Evolutionary conservation across 2,113 vertebrate genomes (phyloP).

Genomic region (Hipposideros armiger): DNA sequence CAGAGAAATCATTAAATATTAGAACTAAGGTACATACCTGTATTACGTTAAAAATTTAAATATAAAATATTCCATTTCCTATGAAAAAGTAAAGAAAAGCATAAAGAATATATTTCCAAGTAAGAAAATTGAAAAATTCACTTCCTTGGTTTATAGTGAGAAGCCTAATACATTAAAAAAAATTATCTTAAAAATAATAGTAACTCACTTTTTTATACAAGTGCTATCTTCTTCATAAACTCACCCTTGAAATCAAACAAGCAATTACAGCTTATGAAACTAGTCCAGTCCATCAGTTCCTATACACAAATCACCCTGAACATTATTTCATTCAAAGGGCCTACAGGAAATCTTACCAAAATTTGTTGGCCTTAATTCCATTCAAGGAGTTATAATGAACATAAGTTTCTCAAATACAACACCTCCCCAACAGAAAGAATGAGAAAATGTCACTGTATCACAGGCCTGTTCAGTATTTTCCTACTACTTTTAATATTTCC

Average conservation of each 20-base stretch:
- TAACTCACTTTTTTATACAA: background rate
- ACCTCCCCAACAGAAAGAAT: background rate
- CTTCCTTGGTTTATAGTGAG: background rate
- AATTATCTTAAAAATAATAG: background rate
- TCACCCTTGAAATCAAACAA: background rate
- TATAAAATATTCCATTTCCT: conserved; percentile 56
- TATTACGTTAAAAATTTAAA: conserved; percentile 62
- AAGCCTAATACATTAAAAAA: conserved; percentile 26
- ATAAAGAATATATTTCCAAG: conserved; percentile 52
- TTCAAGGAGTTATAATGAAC: background rate
- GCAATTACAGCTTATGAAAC: background rate
- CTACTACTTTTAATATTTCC: background rate
- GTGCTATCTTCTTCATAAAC: background rate
- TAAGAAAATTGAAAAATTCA: conserved; percentile 46
- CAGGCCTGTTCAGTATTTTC: background rate
- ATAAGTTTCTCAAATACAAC: background rate
- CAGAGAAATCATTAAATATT: background rate
- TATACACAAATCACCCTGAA: background rate
- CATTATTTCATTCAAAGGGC: conserved; percentile 4
- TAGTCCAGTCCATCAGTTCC: background rate
- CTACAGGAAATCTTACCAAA: conserved; percentile 3
- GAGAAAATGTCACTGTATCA: background rate
- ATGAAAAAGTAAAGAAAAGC: conserved; percentile 70
- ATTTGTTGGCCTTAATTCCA: conserved; percentile 29
- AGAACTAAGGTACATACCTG: conserved; percentile 74